Conservation (phyloP, 2,113 vertebrate genomes). For the Cinclus cinclus region DNA sequence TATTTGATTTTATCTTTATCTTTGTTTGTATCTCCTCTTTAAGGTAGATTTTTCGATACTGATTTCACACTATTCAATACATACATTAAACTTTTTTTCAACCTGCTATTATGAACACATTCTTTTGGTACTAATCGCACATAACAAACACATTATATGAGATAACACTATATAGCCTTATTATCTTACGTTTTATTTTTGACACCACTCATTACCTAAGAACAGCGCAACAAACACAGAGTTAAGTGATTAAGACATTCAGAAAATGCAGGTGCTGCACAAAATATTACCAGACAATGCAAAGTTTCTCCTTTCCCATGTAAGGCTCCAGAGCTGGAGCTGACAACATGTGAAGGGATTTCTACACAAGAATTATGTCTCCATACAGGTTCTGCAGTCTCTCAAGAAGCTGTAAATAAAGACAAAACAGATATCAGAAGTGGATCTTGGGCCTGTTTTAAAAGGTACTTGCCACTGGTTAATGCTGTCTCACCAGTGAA, state of each 20-base stretch:
- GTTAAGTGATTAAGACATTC: not conserved
- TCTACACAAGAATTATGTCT: rapidly evolving
- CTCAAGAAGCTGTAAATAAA: not conserved
- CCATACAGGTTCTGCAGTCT: not conserved
- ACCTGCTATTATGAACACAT: not conserved
- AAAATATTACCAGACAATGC: not conserved
- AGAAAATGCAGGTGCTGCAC: not conserved
- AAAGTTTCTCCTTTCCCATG: not conserved
- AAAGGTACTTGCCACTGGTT: not conserved
- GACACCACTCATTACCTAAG: not conserved
- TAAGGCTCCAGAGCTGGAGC: not conserved
- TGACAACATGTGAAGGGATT: not conserved
- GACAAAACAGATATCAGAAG: not conserved
- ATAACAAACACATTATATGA: not conserved
- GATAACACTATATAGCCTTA: not conserved
- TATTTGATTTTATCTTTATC: not conserved
- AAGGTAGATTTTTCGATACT: not conserved
- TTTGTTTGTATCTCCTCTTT: not conserved
- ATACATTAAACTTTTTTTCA: not conserved
- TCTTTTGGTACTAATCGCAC: not conserved
- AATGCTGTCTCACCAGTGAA: not conserved
- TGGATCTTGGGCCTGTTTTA: not conserved
- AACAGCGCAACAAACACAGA: not conserved
- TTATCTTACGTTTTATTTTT: not conserved
- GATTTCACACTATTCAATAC: not conserved